Evolutionary conservation across 92 coral and sea anemone species (phyloP).

Genomic region (Chrysogorgia sp.): DNA sequence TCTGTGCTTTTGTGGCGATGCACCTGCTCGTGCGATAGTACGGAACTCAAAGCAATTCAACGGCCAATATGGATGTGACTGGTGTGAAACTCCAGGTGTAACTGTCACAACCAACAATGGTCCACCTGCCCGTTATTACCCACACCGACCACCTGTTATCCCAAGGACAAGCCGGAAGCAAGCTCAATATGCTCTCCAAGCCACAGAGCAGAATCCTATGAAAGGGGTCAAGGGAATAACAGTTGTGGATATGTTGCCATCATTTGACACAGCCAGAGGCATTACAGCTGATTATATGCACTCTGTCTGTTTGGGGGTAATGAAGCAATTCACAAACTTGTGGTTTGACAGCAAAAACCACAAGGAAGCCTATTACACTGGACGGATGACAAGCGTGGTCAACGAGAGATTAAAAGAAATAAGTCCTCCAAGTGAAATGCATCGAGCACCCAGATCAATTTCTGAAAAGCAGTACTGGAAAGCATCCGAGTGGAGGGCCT

Average conservation of each 20-base stretch:
- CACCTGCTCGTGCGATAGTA: neutral
- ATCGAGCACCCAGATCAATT: too few species aligned
- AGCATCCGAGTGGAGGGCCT: too few species aligned
- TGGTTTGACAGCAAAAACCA: conserved; percentile 6
- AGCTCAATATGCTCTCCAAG: neutral
- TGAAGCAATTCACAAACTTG: neutral
- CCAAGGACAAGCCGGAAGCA: neutral
- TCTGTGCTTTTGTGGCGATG: too few species aligned
- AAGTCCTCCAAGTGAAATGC: too few species aligned
- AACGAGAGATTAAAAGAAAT: too few species aligned
- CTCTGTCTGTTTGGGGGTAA: conserved; percentile 2
- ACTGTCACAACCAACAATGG: neutral
- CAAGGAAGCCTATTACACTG: neutral
- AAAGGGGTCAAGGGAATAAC: neutral
- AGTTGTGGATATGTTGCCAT: neutral
- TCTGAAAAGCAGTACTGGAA: too few species aligned
- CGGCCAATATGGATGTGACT: neutral
- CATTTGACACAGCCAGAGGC: neutral
- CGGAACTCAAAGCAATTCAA: neutral
- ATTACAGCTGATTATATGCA: conserved; percentile 4
- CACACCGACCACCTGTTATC: neutral
- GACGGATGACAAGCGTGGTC: neutral
- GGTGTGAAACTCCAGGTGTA: conserved; percentile 1
- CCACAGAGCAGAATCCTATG: neutral
- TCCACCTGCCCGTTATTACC: neutral